phyloP scores from a whole-genome alignment of 2,113 vertebrate genomes.

The Cacatua alba region DNA sequence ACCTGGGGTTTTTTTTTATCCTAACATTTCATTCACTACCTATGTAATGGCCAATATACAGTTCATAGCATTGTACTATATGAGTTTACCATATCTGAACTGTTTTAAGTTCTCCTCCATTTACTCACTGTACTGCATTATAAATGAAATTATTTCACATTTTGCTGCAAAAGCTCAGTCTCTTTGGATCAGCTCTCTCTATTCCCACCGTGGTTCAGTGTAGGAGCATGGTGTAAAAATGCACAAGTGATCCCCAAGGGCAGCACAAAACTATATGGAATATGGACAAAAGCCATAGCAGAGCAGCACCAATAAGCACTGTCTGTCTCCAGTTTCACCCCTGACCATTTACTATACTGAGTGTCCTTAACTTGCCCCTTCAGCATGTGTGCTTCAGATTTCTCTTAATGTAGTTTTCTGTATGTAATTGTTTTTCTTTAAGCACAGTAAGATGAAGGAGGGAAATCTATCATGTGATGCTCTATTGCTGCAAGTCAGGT shows the following conservation, averaged over 20 bases:
- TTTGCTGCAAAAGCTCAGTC: background rate
- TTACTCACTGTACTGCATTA: background rate
- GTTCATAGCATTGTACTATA: background rate
- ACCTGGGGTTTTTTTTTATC: accelerated
- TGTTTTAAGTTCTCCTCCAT: background rate
- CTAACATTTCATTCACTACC: background rate
- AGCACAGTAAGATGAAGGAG: background rate
- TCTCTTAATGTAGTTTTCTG: background rate
- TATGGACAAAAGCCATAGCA: background rate
- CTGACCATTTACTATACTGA: background rate
- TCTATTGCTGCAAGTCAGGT: background rate
- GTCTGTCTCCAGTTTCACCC: background rate
- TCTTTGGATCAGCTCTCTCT: background rate
- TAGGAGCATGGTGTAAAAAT: background rate
- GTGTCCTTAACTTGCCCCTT: background rate
- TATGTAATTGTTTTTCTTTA: background rate
- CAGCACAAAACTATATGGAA: background rate
- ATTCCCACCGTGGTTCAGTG: accelerated
- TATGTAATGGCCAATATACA: background rate
- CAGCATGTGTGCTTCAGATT: background rate
- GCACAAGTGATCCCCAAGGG: background rate
- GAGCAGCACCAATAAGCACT: background rate
- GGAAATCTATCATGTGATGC: background rate
- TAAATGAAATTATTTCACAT: background rate
- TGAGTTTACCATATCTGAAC: background rate